Base-by-base conservation (phyloP, 2,888 invertebrate genomes). In the Dynastes maya region DNA sequence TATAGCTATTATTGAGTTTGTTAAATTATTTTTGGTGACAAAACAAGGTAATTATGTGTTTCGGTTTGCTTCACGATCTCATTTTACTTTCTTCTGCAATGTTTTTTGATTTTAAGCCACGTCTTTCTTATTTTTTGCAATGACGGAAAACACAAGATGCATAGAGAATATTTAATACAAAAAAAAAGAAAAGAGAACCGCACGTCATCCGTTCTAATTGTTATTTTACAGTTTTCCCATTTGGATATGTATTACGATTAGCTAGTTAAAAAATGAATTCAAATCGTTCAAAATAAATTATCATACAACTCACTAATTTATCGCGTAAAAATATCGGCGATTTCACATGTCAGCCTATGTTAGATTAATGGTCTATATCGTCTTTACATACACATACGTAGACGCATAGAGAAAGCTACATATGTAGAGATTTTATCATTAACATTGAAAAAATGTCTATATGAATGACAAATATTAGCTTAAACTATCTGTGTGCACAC, bases 361-460 rank as follows among this genome's bases (percentile, higher is more conserved):
- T 55, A 55, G 55, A 55, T 55, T 55, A 55, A 55, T 55, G 3
- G 16, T 55, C n/a, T 55, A 45, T 45, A 45, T 45, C 45, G 45
- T 45, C 45, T 55, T 55, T n/a, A 40, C 27, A 61, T 16, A 16
- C 27, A 22, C 58, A 72, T 72, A 72, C 37, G 55, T 71, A 49
- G 49, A 22, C 32, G 49, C 51, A 71, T 51, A 49, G 72, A 72
- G 72, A 72, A 72, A 72, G 61, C 22, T 72, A 72, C 61, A 72
- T 61, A 72, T 72, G 72, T 71, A 71, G 58, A 58, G 72, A 72
- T 72, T 72, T 72, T 61, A 72, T 72, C 72, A 72, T 72, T 58
- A 72, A 72, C 72, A 40, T 61, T 61, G 58, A 61, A 72, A 71
- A 72, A 72, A 72, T 72, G 72, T 27, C 72, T 72, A 72, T 45